A percentile compares a stretch with the other conserved stretches of the same genome.
These are phyloP conservation scores for Fulmarus glacialis DNA, from an alignment of 2,113 vertebrate species.

Conservation along the genomic window DNA sequence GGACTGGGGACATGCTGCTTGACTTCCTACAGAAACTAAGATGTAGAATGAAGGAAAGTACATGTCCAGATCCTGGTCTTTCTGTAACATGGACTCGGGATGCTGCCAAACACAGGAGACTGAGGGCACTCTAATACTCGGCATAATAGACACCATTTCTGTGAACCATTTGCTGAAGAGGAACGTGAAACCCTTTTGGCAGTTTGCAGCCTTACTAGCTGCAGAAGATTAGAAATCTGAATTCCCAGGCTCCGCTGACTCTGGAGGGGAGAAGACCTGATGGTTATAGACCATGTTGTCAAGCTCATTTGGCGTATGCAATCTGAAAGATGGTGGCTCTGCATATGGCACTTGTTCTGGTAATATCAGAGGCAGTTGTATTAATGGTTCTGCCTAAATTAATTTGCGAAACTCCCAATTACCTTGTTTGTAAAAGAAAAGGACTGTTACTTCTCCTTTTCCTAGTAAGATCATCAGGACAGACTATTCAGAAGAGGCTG, in stretches of 20 bases:
- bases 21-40: not conserved
- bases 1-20: not conserved
- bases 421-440: not conserved
- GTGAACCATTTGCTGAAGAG: not conserved
- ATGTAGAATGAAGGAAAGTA: not conserved
- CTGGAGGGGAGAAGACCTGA: not conserved
- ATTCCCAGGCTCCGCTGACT: not conserved
- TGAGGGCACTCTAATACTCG: not conserved
- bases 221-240: not conserved
- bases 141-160: accelerated
- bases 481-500: not conserved
- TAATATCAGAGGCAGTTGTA: not conserved
- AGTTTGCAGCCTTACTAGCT: not conserved
- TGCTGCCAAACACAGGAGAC: not conserved
- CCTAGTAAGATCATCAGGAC: not conserved
- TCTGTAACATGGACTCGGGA: not conserved
- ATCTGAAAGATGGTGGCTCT: not conserved
- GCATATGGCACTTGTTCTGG: not conserved
- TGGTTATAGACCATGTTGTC: not conserved
- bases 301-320: not conserved
- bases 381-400: not conserved
- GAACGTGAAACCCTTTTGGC: not conserved
- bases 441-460: not conserved
- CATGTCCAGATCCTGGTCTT: accelerated
- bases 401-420: not conserved